Conservation (phyloP, 2,797 vertebrate species). For the Etheostoma nigrum region DNA sequence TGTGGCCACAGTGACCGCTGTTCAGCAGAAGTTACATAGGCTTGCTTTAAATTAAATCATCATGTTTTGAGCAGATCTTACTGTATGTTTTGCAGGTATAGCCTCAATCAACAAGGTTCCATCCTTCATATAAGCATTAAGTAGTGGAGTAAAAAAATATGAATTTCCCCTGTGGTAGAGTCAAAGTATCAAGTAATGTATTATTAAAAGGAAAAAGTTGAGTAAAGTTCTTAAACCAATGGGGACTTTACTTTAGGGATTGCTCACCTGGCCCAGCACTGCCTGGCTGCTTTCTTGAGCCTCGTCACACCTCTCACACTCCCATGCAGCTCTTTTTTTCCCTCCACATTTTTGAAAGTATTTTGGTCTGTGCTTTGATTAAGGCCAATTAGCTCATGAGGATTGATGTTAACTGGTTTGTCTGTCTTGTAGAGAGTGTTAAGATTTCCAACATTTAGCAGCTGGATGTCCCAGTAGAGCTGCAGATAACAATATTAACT, state of each 20-base stretch:
- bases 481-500: conserved; percentile 46
- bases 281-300: conserved; percentile 73
- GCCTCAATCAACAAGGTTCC: neutral
- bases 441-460: conserved; percentile 72
- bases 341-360: neutral
- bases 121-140: no score
- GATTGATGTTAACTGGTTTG: neutral
- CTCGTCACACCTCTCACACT: conserved; percentile 36
- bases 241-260: no score
- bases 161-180: neutral
- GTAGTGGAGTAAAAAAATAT: neutral
- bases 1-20: neutral
- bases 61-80: neutral
- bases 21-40: neutral
- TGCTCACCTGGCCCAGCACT: conserved; percentile 76
- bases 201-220: neutral
- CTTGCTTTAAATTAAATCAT: neutral
- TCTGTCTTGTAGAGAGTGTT: conserved; percentile 23
- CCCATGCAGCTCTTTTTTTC: conserved; percentile 13
- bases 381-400: conserved; percentile 7
- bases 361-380: conserved; percentile 22
- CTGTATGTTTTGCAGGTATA: neutral
- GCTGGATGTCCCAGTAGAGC: conserved; percentile 84
- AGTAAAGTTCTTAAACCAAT: no score
- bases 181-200: neutral